A percentile compares a stretch with the other conserved stretches of the same genome.
These are phyloP conservation scores for Discoglossus pictus DNA, from an alignment of 2,797 vertebrate species.

Conservation along the genomic window DNA sequence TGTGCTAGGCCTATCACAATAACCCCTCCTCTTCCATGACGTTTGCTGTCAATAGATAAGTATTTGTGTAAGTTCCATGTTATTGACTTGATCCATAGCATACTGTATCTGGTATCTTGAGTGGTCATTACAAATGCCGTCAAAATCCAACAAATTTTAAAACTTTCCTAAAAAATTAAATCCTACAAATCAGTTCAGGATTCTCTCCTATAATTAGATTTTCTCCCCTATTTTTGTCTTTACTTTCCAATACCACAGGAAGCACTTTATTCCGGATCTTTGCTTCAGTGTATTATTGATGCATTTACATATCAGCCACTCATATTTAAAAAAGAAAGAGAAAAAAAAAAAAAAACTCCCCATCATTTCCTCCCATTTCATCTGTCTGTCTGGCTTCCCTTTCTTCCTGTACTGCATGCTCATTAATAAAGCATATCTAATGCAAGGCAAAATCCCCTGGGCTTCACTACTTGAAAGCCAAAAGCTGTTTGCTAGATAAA, in stretches of 20 bases:
- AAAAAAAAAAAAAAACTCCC: constrained; percentile 20
- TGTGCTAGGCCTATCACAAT: too few relatives aligned
- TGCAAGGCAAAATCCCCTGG: constrained; percentile 42
- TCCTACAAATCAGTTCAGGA: too few relatives aligned
- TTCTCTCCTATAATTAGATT: too few relatives aligned
- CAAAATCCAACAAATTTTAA: too few relatives aligned
- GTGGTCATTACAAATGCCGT: too few relatives aligned
- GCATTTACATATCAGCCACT: constrained; percentile 47
- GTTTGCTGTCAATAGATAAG: too few relatives aligned
- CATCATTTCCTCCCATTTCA: constrained; percentile 49
- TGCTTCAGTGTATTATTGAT: constrained; percentile 42
- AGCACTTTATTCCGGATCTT: constrained; percentile 48
- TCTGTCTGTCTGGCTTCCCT: constrained; percentile 40
- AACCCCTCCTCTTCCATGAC: too few relatives aligned
- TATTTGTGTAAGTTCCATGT: too few relatives aligned
- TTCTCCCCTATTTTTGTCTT: constrained; percentile 21
- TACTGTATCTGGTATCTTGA: too few relatives aligned
- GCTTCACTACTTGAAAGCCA: constrained; percentile 18
- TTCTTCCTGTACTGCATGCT: constrained; percentile 45
- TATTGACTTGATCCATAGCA: too few relatives aligned
- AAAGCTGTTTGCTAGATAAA: constrained; percentile 24
- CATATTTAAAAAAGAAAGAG: constrained; percentile 34
- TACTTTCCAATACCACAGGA: constrained; percentile 33
- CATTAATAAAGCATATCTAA: constrained; percentile 29
- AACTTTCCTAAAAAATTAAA: too few relatives aligned